Percentiles rank a stretch among this genome's conserved stretches.
Conservation (phyloP, 2,888 invertebrate species). For the Thymelicus acteon region DNA sequence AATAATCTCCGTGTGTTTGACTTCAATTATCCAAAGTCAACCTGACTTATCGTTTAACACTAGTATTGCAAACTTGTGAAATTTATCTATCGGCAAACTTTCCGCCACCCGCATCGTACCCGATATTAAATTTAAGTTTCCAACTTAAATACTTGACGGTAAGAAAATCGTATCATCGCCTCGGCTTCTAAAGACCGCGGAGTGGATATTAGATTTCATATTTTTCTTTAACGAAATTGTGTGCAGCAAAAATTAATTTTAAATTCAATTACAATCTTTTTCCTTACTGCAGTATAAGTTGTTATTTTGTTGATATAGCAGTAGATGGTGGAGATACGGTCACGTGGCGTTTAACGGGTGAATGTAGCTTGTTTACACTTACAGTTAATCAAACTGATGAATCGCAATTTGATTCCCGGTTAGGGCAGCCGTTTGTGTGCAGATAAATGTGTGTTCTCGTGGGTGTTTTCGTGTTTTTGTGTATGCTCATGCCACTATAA, state of each 20-base stretch:
- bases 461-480: no score
- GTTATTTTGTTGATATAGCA: no score
- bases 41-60: conserved; percentile 1
- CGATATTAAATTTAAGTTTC: conserved; percentile 30
- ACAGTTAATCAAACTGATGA: no score
- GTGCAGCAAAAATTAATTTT: neutral
- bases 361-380: no score
- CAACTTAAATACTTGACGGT: conserved; percentile 24
- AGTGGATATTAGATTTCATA: conserved; percentile 19
- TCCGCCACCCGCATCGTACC: conserved; percentile 14
- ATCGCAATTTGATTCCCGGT: no score
- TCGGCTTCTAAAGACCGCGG: neutral
- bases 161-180: conserved; percentile 22
- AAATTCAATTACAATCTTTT: neutral
- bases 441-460: no score
- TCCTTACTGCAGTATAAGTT: neutral
- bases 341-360: no score
- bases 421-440: no score
- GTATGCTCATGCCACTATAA: no score
- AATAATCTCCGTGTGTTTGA: neutral
- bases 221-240: conserved; percentile 8
- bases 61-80: conserved; percentile 19
- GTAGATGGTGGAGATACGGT: no score
- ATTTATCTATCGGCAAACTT: conserved; percentile 29
- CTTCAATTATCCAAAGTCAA: conserved; percentile 14